Conservation (phyloP, 1,140 invertebrate species). For the Calliphora vicina region DNA sequence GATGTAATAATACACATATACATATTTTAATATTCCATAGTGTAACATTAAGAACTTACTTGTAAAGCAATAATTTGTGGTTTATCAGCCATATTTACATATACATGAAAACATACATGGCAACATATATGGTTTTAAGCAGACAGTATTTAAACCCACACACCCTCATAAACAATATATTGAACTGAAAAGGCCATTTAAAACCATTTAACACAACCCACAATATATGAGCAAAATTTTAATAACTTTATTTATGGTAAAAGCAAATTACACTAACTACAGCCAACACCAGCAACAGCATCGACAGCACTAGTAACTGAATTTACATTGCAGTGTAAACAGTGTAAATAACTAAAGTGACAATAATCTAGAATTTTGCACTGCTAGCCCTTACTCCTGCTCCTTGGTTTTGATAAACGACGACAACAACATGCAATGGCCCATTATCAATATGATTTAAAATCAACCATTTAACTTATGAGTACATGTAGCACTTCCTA, state of each 20-base stretch:
- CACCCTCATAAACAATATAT: background rate
- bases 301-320: too few species aligned
- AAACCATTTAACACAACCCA: conserved; percentile 28
- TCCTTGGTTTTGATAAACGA: too few species aligned
- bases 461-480: background rate
- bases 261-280: background rate
- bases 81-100: conserved; percentile 18
- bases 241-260: conserved; percentile 32
- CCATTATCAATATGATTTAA: conserved; percentile 27
- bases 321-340: background rate
- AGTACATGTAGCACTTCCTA: background rate
- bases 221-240: conserved; percentile 8
- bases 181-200: conserved; percentile 11
- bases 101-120: too few species aligned
- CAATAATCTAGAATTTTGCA: background rate
- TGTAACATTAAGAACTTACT: conserved; percentile 31
- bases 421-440: background rate
- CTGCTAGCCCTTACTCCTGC: too few species aligned
- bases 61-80: conserved; percentile 32
- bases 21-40: conserved; percentile 12
- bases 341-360: conserved; percentile 3
- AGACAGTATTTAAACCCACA: background rate
- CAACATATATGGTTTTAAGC: too few species aligned
- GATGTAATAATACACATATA: too few species aligned
- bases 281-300: background rate